phyloP scores from a whole-genome alignment of 2,797 vertebrate species.

The Sylvilagus floridanus region DNA sequence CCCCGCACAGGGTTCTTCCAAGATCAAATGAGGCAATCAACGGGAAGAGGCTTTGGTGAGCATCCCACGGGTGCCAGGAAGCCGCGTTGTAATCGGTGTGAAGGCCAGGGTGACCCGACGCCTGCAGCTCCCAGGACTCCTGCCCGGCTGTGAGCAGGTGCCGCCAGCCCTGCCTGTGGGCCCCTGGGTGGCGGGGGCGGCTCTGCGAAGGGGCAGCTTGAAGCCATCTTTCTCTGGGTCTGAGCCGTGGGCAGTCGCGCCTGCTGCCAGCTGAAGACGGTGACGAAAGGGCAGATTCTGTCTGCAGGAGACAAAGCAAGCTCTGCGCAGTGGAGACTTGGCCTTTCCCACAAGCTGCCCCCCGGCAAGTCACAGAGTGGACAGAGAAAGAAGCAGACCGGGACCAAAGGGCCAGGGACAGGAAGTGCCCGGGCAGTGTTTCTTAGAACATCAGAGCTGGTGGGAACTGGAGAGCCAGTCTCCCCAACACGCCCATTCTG shows the following conservation, averaged over 20 bases:
- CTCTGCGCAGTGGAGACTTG: not conserved
- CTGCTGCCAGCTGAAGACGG: not conserved
- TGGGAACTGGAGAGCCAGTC: not conserved
- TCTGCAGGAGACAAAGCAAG: not conserved
- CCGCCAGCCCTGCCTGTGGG: not conserved
- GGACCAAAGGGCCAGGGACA: rapidly evolving
- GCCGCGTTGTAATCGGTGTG: rapidly evolving
- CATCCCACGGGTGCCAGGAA: rapidly evolving
- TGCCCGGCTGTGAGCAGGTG: rapidly evolving
- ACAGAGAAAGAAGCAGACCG: not conserved
- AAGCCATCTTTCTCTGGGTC: not conserved
- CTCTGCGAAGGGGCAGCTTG: not conserved
- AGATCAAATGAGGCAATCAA: not conserved
- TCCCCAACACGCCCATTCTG: not conserved
- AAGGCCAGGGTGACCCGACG: rapidly evolving
- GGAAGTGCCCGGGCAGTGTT: not conserved
- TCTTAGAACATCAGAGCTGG: rapidly evolving
- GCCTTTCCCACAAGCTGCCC: not conserved
- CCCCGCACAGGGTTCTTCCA: not conserved
- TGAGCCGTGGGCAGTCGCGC: not conserved
- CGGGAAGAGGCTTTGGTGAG: not conserved
- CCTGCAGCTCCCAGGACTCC: not conserved
- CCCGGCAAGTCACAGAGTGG: not conserved
- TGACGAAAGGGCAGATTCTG: not conserved
- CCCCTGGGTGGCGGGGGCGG: rapidly evolving